Percentiles rank a stretch among this genome's conserved stretches.
These are phyloP conservation scores for Orius laevigatus DNA, from an alignment of 1,140 invertebrate species.

Conservation along the genomic window DNA sequence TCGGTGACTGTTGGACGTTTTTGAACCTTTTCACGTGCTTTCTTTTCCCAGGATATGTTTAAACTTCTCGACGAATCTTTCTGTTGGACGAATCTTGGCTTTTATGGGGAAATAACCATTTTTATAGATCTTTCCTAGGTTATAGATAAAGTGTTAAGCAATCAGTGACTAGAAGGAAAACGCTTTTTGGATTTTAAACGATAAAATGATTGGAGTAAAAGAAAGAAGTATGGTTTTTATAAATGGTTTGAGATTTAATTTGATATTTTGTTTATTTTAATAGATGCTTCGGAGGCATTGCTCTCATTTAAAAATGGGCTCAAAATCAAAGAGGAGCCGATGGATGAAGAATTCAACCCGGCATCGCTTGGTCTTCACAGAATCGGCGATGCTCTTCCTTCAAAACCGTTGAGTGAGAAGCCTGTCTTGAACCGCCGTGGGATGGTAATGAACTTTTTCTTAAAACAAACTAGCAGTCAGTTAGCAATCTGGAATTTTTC, in stretches of 20 bases:
- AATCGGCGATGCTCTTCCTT: conserved; percentile 56
- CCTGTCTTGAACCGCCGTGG: conserved; percentile 66
- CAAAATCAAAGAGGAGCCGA: conserved; percentile 18
- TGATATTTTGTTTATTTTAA: conserved; percentile 5
- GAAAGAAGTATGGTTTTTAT: neutral
- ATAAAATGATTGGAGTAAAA: neutral
- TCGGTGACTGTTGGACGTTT: neutral
- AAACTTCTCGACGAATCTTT: conserved; percentile 2
- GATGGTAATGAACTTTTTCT: too few species aligned
- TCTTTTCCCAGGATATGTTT: neutral
- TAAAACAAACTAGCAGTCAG: too few species aligned
- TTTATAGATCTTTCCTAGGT: neutral
- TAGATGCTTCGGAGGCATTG: conserved; percentile 25
- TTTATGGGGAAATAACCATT: conserved; percentile 4
- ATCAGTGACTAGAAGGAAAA: neutral
- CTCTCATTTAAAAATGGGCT: conserved; percentile 25
- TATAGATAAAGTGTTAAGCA: neutral
- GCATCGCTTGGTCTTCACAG: conserved; percentile 59
- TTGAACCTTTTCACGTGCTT: neutral
- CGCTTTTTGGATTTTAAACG: neutral
- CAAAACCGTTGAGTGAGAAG: conserved; percentile 52
- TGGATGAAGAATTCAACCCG: conserved; percentile 37
- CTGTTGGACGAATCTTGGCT: neutral
- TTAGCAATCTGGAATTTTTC: too few species aligned
- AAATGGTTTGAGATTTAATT: neutral